These are phyloP conservation scores for Saxicola maurus DNA, from an alignment of 2,797 vertebrate genomes.

Conservation along the genomic window DNA sequence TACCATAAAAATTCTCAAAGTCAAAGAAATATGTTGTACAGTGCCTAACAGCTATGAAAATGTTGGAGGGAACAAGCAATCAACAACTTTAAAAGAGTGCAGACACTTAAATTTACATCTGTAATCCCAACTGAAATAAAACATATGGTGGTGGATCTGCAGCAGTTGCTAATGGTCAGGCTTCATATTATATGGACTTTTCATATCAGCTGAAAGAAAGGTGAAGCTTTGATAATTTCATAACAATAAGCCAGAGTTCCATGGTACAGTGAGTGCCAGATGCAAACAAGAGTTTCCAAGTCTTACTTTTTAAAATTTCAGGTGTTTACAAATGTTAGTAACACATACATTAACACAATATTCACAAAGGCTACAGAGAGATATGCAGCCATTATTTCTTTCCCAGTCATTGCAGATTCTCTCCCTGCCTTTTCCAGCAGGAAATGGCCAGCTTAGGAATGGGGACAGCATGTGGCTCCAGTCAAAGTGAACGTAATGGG, in stretches of 20 bases:
- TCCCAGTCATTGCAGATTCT: background rate
- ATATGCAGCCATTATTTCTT: background rate
- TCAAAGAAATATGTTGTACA: background rate
- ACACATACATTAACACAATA: background rate
- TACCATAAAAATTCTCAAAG: background rate
- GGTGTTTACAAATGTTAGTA: background rate
- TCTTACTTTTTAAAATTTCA: background rate
- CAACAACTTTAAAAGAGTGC: background rate
- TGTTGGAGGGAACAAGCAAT: background rate
- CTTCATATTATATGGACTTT: background rate
- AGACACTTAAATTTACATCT: background rate
- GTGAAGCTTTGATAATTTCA: background rate
- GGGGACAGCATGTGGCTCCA: constrained; percentile 3
- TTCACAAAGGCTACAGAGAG: background rate
- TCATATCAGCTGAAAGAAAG: background rate
- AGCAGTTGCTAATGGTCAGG: background rate
- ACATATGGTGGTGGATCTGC: background rate
- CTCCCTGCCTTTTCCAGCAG: background rate
- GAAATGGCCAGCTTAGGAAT: background rate
- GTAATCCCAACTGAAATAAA: background rate
- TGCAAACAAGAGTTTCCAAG: background rate
- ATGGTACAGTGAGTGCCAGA: background rate
- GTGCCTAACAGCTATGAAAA: background rate
- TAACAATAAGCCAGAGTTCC: background rate
- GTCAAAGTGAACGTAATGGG: background rate